Conservation (phyloP, 2,888 invertebrate genomes). For the Aquatica leii region DNA sequence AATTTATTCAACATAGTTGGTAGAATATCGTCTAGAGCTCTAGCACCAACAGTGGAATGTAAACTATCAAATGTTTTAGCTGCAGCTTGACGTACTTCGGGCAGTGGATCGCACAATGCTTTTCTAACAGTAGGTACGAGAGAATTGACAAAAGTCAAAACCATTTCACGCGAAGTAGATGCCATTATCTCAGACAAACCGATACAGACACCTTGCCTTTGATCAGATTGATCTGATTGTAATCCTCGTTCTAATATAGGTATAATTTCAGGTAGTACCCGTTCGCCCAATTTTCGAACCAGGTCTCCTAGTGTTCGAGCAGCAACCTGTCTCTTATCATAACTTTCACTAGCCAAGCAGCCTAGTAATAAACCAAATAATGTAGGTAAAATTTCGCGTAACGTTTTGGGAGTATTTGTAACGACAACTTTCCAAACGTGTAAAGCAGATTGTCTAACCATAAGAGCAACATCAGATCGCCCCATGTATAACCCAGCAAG, state of each 20-base stretch:
- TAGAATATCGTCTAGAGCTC: slow-evolving; percentile 96
- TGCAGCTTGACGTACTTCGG: slow-evolving; percentile 92
- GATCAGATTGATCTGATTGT: slow-evolving; percentile 90
- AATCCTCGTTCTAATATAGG: slow-evolving; percentile 95
- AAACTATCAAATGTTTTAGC: slow-evolving; percentile 97
- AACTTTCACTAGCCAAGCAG: slow-evolving; percentile 94
- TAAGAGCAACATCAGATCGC: slow-evolving; percentile 93
- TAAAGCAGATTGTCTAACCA: slow-evolving; percentile 96
- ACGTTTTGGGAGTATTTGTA: slow-evolving; percentile 95
- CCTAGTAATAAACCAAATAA: slow-evolving; percentile 91
- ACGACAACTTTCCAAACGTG: slow-evolving; percentile 99
- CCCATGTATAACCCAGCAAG: slow-evolving; percentile 97
- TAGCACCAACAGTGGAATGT: slow-evolving; percentile 91
- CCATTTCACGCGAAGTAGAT: slow-evolving; percentile 94
- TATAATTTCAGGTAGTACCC: slow-evolving; percentile 97
- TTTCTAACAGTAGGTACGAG: slow-evolving; percentile 93
- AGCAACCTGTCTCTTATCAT: slow-evolving; percentile 95
- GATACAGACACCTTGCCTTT: slow-evolving; percentile 98
- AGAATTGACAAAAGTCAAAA: slow-evolving; percentile 87
- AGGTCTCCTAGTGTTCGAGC: slow-evolving; percentile 96
- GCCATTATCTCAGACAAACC: slow-evolving; percentile 98
- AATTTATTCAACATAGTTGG: slow-evolving; percentile 87
- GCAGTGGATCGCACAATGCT: slow-evolving; percentile 92
- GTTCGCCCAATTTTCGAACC: slow-evolving; percentile 95
- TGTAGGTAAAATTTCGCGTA: slow-evolving; percentile 95